Percentiles rank a stretch among this genome's conserved stretches.
Evolutionary conservation across 2,888 invertebrate genomes (phyloP).

Genomic region (Ochropleura leucogaster): DNA sequence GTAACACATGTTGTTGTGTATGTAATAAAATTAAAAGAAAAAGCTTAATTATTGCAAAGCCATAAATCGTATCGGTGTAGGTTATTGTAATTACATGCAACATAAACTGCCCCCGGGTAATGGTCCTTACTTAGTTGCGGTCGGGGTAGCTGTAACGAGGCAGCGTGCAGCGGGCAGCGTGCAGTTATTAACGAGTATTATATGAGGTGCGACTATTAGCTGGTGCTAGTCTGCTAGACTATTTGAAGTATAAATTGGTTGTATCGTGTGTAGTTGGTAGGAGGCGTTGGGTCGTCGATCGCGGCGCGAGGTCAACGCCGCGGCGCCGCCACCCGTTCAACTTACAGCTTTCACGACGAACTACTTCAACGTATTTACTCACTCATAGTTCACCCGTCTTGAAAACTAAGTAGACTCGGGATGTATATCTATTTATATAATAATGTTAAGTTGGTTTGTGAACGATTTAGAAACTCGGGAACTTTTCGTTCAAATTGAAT

Average conservation of each 20-base stretch:
- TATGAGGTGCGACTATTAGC: slow-evolving; percentile 37
- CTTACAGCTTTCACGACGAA: slow-evolving; percentile 77
- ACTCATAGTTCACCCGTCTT: slow-evolving; percentile 34
- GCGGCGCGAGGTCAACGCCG: slow-evolving; percentile 86
- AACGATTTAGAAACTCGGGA: too few species aligned
- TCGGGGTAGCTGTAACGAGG: slow-evolving; percentile 20
- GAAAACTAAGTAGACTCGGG: slow-evolving; percentile 19
- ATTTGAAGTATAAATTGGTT: slow-evolving; percentile 68
- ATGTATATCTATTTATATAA: neutral
- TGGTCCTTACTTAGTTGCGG: slow-evolving; percentile 23
- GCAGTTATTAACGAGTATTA: slow-evolving; percentile 20
- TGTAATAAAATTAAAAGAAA: slow-evolving; percentile 16
- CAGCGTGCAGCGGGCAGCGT: slow-evolving; percentile 10
- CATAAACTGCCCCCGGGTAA: slow-evolving; percentile 25
- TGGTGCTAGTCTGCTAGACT: slow-evolving; percentile 19
- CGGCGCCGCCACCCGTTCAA: slow-evolving; percentile 69
- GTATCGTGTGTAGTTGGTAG: slow-evolving; percentile 67
- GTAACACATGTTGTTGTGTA: slow-evolving; percentile 21
- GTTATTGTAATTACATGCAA: slow-evolving; percentile 46
- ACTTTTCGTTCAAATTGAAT: too few species aligned
- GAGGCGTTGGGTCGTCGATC: slow-evolving; percentile 84
- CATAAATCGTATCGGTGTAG: slow-evolving; percentile 33
- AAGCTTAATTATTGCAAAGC: slow-evolving; percentile 18
- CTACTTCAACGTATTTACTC: slow-evolving; percentile 55
- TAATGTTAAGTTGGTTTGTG: too few species aligned